A percentile compares a stretch with the other conserved stretches of the same genome.
These are phyloP conservation scores for Exaiptasia diaphana DNA, from an alignment of 64 coral and sea anemone genomes.

Conservation along the genomic window DNA sequence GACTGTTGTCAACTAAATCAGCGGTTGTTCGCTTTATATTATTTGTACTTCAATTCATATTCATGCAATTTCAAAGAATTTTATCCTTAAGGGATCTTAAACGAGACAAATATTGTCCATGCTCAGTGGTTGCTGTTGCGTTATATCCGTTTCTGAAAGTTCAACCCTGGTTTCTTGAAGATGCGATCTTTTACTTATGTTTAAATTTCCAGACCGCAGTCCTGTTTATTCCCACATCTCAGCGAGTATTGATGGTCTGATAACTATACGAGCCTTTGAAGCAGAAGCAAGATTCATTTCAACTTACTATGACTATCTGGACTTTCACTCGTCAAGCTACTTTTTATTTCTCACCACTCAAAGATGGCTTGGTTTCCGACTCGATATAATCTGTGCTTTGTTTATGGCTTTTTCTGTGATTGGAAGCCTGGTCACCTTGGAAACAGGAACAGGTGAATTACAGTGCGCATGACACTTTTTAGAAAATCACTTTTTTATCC, in stretches of 20 bases:
- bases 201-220: constrained; percentile 72
- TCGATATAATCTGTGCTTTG: constrained; percentile 66
- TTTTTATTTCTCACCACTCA: constrained; percentile 45
- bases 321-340: constrained; percentile 61
- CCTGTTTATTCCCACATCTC: constrained; percentile 97
- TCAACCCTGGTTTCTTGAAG: too few species aligned
- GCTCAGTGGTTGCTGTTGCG: too few species aligned
- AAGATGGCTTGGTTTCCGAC: constrained; percentile 81
- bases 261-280: constrained; percentile 76
- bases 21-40: too few species aligned
- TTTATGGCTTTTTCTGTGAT: constrained; percentile 63
- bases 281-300: constrained; percentile 63
- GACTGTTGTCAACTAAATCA: too few species aligned
- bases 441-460: constrained; percentile 60
- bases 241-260: constrained; percentile 79
- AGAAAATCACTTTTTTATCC: too few species aligned
- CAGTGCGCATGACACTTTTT: too few species aligned
- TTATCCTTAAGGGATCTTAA: too few species aligned
- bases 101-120: too few species aligned
- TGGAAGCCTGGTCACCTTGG: constrained; percentile 54
- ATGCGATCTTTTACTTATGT: too few species aligned
- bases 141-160: too few species aligned
- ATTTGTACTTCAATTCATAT: too few species aligned
- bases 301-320: constrained; percentile 53
- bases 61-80: too few species aligned